Evolutionary conservation across 2,888 invertebrate species (phyloP), one percentile per base, ranked within the genome.

Genomic region (Drosophila diplacantha): DNA sequence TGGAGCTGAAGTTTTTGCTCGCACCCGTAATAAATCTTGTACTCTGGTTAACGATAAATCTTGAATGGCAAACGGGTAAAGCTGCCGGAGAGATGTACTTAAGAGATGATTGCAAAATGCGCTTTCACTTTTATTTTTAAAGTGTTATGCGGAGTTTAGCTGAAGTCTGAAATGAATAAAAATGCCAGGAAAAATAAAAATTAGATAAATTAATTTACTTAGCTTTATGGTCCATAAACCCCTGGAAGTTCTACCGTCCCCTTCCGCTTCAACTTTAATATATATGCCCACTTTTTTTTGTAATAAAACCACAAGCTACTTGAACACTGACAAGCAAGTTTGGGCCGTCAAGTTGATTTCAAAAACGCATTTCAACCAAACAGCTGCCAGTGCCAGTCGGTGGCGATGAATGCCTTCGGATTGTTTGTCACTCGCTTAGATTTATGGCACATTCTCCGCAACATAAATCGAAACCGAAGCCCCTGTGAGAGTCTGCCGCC

Each of bases 361-460:
- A 26, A 32, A 61, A 61, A 61, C 52, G 61, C 61, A 62, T 62
- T 61, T 62, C 61, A 51, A 43, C 20, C 54, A 32, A 47, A 54
- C 62, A 62, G 62, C 52, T 47, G 51, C 52, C 44, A 20, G 57
- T 22, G 12, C 24, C 35, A 18, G n/a, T 32, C 61, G 32, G 39
- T 65, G 57, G 63, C 66, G 57, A 66, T 66, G 63, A 62, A 63
- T 63, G 63, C 63, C 52, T 65, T 20, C 35, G 56, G 51, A 72
- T 61, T 61, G 66, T 71, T 73, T 73, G 60, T 75, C 72, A 65
- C 55, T 60, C 62, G 61, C 46, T 61, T 56, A 60, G 53, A 73
- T 73, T 78, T 71, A 69, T 66, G 63, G 63, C 65, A 60, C 62
- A 70, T 65, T 72, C 60, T 38, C 52, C 38, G 53, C 47, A 59